These are phyloP conservation scores for Drosophila ercepeae DNA, from an alignment of 1,140 invertebrate genomes.

Conservation along the genomic window DNA sequence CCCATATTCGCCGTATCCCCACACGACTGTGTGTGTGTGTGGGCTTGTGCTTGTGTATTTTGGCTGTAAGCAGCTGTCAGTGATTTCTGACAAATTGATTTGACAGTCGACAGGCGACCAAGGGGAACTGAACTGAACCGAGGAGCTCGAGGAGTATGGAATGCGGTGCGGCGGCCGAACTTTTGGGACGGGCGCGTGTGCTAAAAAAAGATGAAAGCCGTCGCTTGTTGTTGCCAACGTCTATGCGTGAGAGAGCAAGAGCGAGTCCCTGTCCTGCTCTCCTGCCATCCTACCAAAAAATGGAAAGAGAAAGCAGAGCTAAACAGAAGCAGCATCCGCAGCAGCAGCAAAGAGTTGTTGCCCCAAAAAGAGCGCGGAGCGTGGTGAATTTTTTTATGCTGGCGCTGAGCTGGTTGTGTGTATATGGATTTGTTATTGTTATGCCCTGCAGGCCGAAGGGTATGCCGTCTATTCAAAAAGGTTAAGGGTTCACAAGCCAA, in stretches of 20 bases:
- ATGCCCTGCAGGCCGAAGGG: slow-evolving; percentile 23
- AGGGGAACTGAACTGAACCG: slow-evolving; percentile 18
- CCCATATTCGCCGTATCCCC: slow-evolving; percentile 15
- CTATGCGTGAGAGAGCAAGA: slow-evolving; percentile 45
- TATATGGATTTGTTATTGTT: slow-evolving; percentile 53
- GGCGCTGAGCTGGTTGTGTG: slow-evolving; percentile 22
- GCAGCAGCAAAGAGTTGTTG: slow-evolving; percentile 58
- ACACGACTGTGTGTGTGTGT: slow-evolving; percentile 9
- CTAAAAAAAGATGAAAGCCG: slow-evolving; percentile 69
- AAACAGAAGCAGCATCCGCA: slow-evolving; percentile 23
- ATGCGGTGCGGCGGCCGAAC: slow-evolving; percentile 15
- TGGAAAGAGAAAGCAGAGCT: slow-evolving; percentile 36
- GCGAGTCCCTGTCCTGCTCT: slow-evolving; percentile 53
- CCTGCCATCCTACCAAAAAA: slow-evolving; percentile 46
- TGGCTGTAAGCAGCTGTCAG: slow-evolving; percentile 81
- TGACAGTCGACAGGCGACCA: slow-evolving; percentile 78
- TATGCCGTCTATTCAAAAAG: slow-evolving; percentile 2
- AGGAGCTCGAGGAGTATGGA: slow-evolving; percentile 1
- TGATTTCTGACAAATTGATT: slow-evolving; percentile 83
- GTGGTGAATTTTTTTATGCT: slow-evolving; percentile 64
- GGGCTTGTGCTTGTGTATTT: slow-evolving; percentile 64
- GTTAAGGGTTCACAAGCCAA: neutral
- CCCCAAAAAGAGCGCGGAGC: slow-evolving; percentile 54
- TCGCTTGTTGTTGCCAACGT: slow-evolving; percentile 62
- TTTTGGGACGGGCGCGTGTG: slow-evolving; percentile 61